These are phyloP conservation scores for Euura saliciscinereae DNA, from an alignment of 1,140 invertebrate genomes.

Conservation along the genomic window DNA sequence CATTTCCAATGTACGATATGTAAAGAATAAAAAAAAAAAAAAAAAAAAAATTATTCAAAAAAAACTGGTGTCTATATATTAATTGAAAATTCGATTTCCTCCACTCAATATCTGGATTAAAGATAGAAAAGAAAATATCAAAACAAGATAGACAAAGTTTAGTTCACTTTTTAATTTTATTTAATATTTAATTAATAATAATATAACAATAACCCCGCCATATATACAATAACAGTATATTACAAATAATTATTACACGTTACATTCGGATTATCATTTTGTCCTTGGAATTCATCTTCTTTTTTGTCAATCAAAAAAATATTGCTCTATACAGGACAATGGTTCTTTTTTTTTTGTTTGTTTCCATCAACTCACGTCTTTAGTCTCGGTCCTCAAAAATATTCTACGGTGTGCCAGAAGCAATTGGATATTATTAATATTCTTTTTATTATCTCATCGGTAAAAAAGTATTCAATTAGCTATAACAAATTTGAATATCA, in stretches of 20 bases:
- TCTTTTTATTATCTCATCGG: neutral
- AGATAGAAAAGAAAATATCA: neutral
- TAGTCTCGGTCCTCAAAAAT: constrained; percentile 1
- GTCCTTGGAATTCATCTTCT: constrained; percentile 12
- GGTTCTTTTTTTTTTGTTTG: neutral
- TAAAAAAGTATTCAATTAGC: neutral
- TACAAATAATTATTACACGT: constrained; percentile 40
- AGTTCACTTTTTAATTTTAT: neutral
- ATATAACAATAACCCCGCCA: constrained; percentile 55
- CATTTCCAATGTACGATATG: constrained; percentile 61
- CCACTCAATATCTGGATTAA: neutral
- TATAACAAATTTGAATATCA: constrained; percentile 3
- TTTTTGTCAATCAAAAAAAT: constrained; percentile 27
- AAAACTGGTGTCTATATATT: constrained; percentile 12
- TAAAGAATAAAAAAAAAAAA: constrained; percentile 41
- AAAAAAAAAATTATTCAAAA: constrained; percentile 41
- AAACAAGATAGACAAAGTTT: neutral
- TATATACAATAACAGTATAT: constrained; percentile 58
- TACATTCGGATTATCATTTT: constrained; percentile 19
- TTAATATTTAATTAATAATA: constrained; percentile 46
- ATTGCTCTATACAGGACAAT: constrained; percentile 30
- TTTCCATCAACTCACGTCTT: neutral
- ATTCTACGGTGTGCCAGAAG: neutral
- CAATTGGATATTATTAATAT: no score
- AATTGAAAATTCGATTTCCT: constrained; percentile 12